Base-by-base conservation (phyloP, 2,888 invertebrate species). In the Meiosimyza platycephala region DNA sequence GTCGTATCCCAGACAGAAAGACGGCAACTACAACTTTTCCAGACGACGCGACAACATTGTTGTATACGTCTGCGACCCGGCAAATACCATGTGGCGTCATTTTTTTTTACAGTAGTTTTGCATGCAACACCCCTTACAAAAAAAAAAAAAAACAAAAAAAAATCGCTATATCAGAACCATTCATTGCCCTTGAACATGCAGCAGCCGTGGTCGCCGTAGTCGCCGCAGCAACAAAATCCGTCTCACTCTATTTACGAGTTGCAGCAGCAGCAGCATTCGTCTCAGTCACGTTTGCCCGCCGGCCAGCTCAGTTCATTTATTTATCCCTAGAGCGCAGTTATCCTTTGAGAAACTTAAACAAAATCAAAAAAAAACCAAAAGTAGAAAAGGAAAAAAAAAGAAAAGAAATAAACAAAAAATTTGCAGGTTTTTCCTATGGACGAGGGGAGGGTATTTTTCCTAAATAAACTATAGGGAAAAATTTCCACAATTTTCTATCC, bases 271-370 rank as follows among this genome's bases (percentile, higher is more conserved):
- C 15, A 15, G 12, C 11, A 50, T 50, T 50, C 28, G 50, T 64
- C 15, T n/a, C 6, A 18, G 15, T 22, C 16, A 40, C 18, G 48
- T 16, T 64, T 28, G 64, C 13, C 64, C 18, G 64, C 64, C 64
- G 50, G 28, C 15, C n/a, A 16, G 48, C 57, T n/a, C 18, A n/a
- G 18, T 67, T 67, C 47, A 67, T 55, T 67, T 67, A 67, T 67
- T 67, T 57, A 55, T 67, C 67, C 67, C 67, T 15, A 55, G 67
- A 55, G 67, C 57, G 55, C 16, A 54, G 67, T 67, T 67, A 67
- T 67, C 57, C 67, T 57, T 67, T 55, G 55, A 67, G 47, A n/a
- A 67, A 65, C 13, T 47, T 22, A 50, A 51, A 65, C 16, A 18
- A 16, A 33, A 65, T 28, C 18, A 28, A 52, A 22, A 55, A n/a